Percentiles rank a stretch among this genome's conserved stretches.
Evolutionary conservation across 2,113 vertebrate species (phyloP).

Genomic region (Nanorana parkeri): DNA sequence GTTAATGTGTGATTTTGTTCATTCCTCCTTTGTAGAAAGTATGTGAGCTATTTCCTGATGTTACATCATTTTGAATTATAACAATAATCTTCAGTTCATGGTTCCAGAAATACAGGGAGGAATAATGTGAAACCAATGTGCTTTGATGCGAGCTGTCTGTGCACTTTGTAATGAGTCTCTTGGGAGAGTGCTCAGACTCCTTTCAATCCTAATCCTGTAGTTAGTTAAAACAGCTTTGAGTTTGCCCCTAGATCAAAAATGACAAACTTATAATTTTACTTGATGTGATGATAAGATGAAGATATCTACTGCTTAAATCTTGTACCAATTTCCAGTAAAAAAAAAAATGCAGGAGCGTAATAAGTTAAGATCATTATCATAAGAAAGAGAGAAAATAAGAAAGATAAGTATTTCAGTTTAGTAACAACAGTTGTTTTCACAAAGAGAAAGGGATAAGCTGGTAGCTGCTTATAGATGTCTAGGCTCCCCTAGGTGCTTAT

Average conservation of each 20-base stretch:
- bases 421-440: no score
- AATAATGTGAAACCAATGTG: not conserved
- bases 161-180: slow-evolving; percentile 30
- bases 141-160: slow-evolving; percentile 31
- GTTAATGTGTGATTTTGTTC: not conserved
- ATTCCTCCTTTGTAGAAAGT: not conserved
- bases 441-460: no score
- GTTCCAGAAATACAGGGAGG: not conserved
- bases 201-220: not conserved
- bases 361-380: no score
- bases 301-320: not conserved
- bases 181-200: not conserved
- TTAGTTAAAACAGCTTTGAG: slow-evolving; percentile 12
- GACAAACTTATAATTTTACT: not conserved
- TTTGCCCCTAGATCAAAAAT: not conserved
- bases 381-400: no score
- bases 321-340: not conserved
- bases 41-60: slow-evolving; percentile 30
- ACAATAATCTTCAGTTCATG: slow-evolving; percentile 23
- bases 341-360: no score
- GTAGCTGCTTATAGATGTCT: no score
- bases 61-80: slow-evolving; percentile 36
- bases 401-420: no score
- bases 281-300: not conserved
- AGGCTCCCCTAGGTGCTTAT: no score